Evolutionary conservation across 2,888 invertebrate genomes (phyloP).

Genomic region (Gastrophysa polygoni): DNA sequence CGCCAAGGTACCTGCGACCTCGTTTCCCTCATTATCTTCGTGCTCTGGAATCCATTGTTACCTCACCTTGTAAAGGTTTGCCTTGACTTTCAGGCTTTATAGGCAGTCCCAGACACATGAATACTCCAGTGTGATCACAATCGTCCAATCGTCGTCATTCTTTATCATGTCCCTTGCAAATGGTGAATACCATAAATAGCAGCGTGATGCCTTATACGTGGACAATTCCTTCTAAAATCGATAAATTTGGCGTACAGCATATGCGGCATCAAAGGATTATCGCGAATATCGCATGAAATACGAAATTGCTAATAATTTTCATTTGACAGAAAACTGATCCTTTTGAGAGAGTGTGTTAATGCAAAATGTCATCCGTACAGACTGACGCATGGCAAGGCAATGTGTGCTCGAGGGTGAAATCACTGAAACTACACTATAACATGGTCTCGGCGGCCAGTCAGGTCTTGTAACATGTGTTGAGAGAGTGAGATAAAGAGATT

Average conservation of each 20-base stretch:
- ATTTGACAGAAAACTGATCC: conserved; percentile 23
- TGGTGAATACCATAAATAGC: not conserved
- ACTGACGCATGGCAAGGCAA: conserved; percentile 34
- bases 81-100: too few species aligned
- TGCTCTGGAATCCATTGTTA: too few species aligned
- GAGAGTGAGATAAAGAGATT: conserved; percentile 52
- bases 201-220: not conserved
- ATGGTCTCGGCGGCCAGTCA: conserved; percentile 36
- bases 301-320: conserved; percentile 19
- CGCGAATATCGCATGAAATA: conserved; percentile 6
- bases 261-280: not conserved
- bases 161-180: not conserved
- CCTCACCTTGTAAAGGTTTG: too few species aligned
- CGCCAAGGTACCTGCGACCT: too few species aligned
- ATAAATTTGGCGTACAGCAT: not conserved
- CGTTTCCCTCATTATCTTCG: too few species aligned
- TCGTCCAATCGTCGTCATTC: not conserved
- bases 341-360: conserved; percentile 25
- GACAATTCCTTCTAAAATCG: not conserved
- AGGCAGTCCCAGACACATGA: too few species aligned
- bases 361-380: conserved; percentile 21
- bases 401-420: conserved; percentile 28
- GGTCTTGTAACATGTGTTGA: conserved; percentile 52
- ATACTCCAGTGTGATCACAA: too few species aligned
- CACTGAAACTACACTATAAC: conserved; percentile 26